A percentile compares a stretch with the other conserved stretches of the same genome.
Conservation (phyloP, 2,888 invertebrate species). For the Helleia helle region DNA sequence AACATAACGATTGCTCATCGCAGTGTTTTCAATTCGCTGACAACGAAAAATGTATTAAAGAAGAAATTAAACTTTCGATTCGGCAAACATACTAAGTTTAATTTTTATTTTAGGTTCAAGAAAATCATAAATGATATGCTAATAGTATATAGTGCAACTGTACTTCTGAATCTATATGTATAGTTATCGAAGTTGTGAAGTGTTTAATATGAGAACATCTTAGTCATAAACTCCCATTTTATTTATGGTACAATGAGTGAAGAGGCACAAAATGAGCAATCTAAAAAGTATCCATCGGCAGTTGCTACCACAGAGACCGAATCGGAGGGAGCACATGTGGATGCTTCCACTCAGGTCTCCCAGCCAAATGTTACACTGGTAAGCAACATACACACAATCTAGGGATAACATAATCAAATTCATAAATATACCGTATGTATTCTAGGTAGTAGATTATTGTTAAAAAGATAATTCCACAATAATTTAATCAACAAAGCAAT, state of each 20-base stretch:
- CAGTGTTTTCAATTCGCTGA: neutral
- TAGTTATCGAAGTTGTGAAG: neutral
- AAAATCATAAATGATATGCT: neutral
- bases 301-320: constrained; percentile 26
- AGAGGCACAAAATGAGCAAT: constrained; percentile 54
- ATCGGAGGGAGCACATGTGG: constrained; percentile 28
- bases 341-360: constrained; percentile 41
- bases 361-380: constrained; percentile 45
- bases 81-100: neutral
- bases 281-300: constrained; percentile 37
- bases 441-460: too few relatives aligned
- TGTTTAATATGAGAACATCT: constrained; percentile 37
- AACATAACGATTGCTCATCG: constrained; percentile 9
- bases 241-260: constrained; percentile 61
- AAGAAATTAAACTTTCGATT: neutral
- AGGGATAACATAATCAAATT: too few relatives aligned
- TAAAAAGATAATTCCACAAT: too few relatives aligned
- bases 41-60: neutral
- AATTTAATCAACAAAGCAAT: too few relatives aligned
- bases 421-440: neutral
- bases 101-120: neutral
- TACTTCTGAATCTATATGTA: neutral
- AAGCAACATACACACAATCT: neutral
- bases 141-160: neutral
- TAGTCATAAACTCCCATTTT: constrained; percentile 32